These are phyloP conservation scores for Sesamia nonagrioides DNA, from an alignment of 1,140 invertebrate genomes.

Conservation along the genomic window DNA sequence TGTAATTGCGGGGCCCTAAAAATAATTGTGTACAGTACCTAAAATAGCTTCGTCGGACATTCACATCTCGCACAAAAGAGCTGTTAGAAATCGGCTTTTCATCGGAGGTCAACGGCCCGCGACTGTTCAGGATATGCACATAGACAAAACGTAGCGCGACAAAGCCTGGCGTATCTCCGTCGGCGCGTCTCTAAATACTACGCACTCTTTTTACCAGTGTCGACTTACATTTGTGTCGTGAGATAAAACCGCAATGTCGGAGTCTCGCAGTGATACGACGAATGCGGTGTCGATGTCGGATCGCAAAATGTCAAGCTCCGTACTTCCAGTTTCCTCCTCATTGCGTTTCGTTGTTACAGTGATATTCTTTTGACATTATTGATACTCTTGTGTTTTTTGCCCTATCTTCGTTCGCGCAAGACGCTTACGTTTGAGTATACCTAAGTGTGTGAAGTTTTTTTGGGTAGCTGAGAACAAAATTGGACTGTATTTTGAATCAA, in stretches of 20 bases:
- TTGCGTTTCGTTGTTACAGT: constrained; percentile 29
- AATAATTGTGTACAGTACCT: constrained; percentile 46
- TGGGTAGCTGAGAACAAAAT: constrained; percentile 10
- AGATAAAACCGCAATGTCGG: constrained; percentile 52
- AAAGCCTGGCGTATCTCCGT: constrained; percentile 64
- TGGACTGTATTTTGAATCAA: no score
- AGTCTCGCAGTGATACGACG: constrained; percentile 28
- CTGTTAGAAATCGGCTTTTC: constrained; percentile 78
- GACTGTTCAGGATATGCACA: constrained; percentile 85
- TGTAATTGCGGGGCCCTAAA: constrained; percentile 38
- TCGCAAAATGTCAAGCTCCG: constrained; percentile 33
- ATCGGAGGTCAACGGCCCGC: constrained; percentile 71
- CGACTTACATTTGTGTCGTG: constrained; percentile 43
- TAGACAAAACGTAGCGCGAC: constrained; percentile 78
- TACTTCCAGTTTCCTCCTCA: constrained; percentile 28
- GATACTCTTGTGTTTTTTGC: constrained; percentile 16
- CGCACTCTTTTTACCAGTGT: constrained; percentile 48
- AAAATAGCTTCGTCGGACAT: constrained; percentile 53
- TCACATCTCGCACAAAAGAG: constrained; percentile 72
- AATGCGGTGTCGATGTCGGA: constrained; percentile 32
- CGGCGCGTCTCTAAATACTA: constrained; percentile 46
- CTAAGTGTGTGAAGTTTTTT: neutral
- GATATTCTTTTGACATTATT: constrained; percentile 35
- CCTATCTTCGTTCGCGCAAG: neutral
- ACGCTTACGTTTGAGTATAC: neutral